Percentiles rank a stretch among this genome's conserved stretches.
phyloP scores from a whole-genome alignment of 1,140 invertebrate genomes.

The Heliconius himera region DNA sequence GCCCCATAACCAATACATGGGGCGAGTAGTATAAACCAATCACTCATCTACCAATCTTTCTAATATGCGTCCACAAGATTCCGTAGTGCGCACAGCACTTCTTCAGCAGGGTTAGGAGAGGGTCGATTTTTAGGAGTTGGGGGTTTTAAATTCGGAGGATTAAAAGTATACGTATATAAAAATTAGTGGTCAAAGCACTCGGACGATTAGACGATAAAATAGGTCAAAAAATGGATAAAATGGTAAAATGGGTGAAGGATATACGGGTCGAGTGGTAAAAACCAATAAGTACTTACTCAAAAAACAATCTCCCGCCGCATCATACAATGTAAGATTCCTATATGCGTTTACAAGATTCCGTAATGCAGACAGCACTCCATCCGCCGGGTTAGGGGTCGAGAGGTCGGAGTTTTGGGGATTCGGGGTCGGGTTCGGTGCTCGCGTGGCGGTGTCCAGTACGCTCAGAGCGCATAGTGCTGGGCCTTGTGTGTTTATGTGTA shows the following conservation, averaged over 20 bases:
- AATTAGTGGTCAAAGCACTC: background rate
- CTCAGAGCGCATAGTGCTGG: constrained; percentile 68
- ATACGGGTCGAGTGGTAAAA: constrained; percentile 24
- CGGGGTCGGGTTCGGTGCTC: background rate
- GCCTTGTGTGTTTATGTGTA: constrained; percentile 58
- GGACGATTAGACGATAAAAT: background rate
- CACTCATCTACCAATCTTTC: constrained; percentile 59
- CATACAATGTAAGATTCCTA: constrained; percentile 66
- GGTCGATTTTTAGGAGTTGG: no score
- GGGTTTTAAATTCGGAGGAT: no score
- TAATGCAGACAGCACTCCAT: constrained; percentile 46
- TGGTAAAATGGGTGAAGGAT: no score
- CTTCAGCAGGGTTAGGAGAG: background rate
- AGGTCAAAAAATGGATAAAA: no score
- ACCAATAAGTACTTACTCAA: constrained; percentile 50
- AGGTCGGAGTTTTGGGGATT: background rate
- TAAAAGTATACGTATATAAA: no score
- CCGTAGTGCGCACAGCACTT: constrained; percentile 48
- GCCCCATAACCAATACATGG: no score
- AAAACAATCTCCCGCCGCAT: constrained; percentile 61
- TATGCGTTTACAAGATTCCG: constrained; percentile 56
- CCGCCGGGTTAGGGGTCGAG: background rate
- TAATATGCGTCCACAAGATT: constrained; percentile 56
- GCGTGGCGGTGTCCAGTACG: constrained; percentile 56
- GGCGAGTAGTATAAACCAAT: constrained; percentile 44